Evolutionary conservation across 2,113 vertebrate species (phyloP), one percentile per base, ranked within the genome.

Genomic region (Progne subis): DNA sequence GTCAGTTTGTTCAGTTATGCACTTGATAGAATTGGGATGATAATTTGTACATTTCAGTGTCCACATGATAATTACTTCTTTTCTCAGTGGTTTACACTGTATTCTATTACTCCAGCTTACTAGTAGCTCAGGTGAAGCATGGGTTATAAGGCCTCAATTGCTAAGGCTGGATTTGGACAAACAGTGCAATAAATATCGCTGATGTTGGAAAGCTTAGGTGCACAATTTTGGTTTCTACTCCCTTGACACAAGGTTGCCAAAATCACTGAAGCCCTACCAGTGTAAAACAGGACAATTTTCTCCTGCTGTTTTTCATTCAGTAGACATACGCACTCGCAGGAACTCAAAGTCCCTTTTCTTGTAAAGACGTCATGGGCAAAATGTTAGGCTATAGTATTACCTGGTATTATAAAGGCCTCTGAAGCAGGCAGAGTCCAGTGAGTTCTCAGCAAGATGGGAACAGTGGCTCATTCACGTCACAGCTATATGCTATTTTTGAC

Each of bases 311-410:
- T 94, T 97, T 86, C 15, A 41, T 86, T 94, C 88, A 49, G 53
- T 68, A 78, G 65, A 60, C 31, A 82, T 31, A 82, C 0, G 1
- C 19, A 47, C 59, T 12, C 91, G 41, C 86, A 89, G 84, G 94
- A 92, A 95, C 96, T 86, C 86, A 14, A 87, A 95, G 87, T 95
- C 69, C 94, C 74, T 92, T 95, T 91, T 87, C 94, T 82, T 86
- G 39, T 64, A 64, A 90, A 95, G 87, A 96, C 85, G 34, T 83
- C 92, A 89, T 41, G 53, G 59, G 89, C 81, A 92, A 88, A 95
- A 91, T 95, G 84, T 95, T 87, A 96, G 86, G 93, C 83, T 95
- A 95, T 95, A 89, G 67, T 85, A 77, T 95, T 95, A 95, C 95
- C 78, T 55, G 81, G 57, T 49, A 85, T 80, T 92, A 79, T 70